phyloP scores from a whole-genome alignment of 2,113 vertebrate genomes.

The Scatophagus argus region DNA sequence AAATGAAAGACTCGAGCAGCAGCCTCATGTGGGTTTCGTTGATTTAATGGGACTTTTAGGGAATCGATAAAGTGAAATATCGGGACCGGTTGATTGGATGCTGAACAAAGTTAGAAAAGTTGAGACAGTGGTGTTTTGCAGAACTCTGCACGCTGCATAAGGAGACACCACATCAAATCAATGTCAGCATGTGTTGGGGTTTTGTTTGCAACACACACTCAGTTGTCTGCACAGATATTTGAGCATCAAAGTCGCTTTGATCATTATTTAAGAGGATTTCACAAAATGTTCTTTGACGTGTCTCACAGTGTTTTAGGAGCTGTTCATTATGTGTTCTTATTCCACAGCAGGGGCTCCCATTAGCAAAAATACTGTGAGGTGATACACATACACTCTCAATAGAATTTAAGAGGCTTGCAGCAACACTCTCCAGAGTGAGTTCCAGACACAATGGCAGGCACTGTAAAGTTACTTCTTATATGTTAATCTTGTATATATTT shows the following conservation, averaged over 20 bases:
- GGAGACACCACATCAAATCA: slow-evolving; percentile 1
- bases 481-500: not conserved
- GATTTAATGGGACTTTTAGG: not conserved
- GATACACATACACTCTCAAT: not conserved
- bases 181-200: not conserved
- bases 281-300: not conserved
- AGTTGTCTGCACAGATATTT: not conserved
- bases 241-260: slow-evolving; percentile 15
- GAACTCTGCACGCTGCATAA: not conserved
- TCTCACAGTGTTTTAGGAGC: not conserved
- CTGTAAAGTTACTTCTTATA: not conserved
- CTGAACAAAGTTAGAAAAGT: not conserved
- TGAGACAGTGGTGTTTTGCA: not conserved
- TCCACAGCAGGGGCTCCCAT: not conserved
- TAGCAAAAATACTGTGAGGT: not conserved
- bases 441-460: not conserved
- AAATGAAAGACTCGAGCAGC: not conserved
- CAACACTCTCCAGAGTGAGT: not conserved
- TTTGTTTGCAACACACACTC: not conserved
- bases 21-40: not conserved
- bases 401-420: not conserved
- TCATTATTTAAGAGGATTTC: slow-evolving; percentile 4
- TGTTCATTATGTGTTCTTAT: not conserved
- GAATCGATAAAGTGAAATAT: not conserved
- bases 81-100: not conserved